phyloP scores from a whole-genome alignment of 2,888 invertebrate genomes.

The Dromius quadrimaculatus region DNA sequence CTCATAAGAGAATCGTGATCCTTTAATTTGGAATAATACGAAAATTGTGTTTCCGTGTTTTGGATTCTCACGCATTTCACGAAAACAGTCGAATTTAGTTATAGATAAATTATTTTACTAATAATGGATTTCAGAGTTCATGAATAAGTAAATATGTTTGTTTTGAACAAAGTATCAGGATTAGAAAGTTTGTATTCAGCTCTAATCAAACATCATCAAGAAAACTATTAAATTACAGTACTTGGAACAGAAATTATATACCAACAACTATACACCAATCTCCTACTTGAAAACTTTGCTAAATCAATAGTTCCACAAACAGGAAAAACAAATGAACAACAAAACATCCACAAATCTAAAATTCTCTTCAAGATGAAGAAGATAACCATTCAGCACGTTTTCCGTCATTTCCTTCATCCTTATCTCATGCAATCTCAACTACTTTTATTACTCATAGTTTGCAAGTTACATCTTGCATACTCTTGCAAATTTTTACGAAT shows the following conservation, averaged over 20 bases:
- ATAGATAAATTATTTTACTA: too few species aligned
- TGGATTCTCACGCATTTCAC: neutral
- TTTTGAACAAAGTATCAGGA: too few species aligned
- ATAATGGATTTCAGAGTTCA: too few species aligned
- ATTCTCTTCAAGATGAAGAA: conserved; percentile 6
- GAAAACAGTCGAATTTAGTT: too few species aligned
- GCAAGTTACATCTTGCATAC: conserved; percentile 30
- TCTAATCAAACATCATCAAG: too few species aligned
- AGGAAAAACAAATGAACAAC: neutral
- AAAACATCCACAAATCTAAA: neutral
- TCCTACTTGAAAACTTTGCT: conserved; percentile 4
- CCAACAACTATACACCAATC: neutral
- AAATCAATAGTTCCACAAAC: conserved; percentile 11
- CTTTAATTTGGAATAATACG: conserved; percentile 6
- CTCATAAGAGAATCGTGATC: conserved; percentile 3
- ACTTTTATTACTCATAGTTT: conserved; percentile 36
- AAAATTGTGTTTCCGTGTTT: conserved; percentile 13
- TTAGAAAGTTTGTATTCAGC: too few species aligned
- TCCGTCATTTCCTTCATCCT: conserved; percentile 17
- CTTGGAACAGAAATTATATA: neutral
- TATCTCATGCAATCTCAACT: conserved; percentile 30
- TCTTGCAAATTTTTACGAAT: conserved; percentile 39
- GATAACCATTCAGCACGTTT: conserved; percentile 7
- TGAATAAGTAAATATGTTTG: too few species aligned
- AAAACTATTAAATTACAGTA: neutral